phyloP scores from a whole-genome alignment of 2,113 vertebrate genomes.

The Chaetodon auriga region DNA sequence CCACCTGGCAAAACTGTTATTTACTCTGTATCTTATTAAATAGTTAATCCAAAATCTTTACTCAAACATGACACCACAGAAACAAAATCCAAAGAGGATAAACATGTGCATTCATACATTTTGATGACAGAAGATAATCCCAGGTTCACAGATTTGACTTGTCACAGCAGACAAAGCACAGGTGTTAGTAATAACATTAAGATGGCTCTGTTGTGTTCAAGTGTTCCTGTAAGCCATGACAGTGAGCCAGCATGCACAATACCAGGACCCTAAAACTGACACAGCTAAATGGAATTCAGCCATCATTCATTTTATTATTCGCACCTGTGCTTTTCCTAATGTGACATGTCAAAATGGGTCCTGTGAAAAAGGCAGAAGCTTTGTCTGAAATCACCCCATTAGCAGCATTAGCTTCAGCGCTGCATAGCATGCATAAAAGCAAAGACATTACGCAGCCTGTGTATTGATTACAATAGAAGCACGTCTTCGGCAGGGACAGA shows the following conservation, averaged over 20 bases:
- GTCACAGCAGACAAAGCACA: too few species aligned
- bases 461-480: too few species aligned
- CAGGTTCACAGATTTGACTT: neutral
- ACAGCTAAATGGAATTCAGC: neutral
- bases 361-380: neutral
- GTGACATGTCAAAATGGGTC: neutral
- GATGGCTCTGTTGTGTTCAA: too few species aligned
- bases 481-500: too few species aligned
- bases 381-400: neutral
- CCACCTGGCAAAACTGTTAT: constrained; percentile 28
- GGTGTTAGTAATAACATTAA: too few species aligned
- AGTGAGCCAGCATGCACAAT: neutral
- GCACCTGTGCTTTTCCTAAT: neutral
- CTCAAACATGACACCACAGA: neutral
- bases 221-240: too few species aligned
- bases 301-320: neutral
- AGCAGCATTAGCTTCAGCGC: too few species aligned
- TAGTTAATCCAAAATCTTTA: neutral
- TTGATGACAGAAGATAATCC: neutral
- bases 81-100: neutral
- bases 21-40: neutral
- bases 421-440: too few species aligned
- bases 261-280: neutral
- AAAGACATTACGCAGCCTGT: too few species aligned
- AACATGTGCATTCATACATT: neutral